phyloP scores from a whole-genome alignment of 35 echinoderm and acorn worm species.

The Stichopus chloronotus region DNA sequence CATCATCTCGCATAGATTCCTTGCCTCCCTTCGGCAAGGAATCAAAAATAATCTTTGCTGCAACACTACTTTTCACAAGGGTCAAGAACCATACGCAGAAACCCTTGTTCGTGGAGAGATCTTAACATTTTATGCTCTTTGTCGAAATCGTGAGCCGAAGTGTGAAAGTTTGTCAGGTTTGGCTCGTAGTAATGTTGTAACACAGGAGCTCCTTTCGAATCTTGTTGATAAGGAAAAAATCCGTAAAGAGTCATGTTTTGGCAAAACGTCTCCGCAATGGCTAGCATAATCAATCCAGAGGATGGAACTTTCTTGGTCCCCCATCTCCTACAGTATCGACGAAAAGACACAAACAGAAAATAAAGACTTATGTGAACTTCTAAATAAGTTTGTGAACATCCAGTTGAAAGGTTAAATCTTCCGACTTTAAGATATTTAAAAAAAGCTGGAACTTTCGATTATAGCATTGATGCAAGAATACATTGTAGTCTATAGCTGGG shows the following conservation, averaged over 20 bases:
- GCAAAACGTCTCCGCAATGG: conserved; percentile 39
- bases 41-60: no score
- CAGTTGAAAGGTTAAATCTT: no score
- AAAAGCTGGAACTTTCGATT: no score
- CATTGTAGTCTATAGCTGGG: no score
- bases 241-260: conserved; percentile 40
- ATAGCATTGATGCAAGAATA: no score
- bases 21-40: no score
- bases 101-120: background rate
- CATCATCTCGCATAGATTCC: no score
- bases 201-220: background rate
- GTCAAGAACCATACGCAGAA: background rate
- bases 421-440: no score
- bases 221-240: conserved; percentile 34
- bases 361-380: no score
- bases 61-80: background rate
- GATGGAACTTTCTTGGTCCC: background rate
- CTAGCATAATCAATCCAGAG: conserved; percentile 5
- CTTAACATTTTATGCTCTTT: background rate
- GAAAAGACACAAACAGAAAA: background rate
- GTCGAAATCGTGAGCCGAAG: background rate
- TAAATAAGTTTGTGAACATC: no score
- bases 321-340: conserved; percentile 25
- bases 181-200: conserved; percentile 54
- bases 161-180: conserved; percentile 21